A percentile compares a stretch with the other conserved stretches of the same genome.
Evolutionary conservation across 2,888 invertebrate genomes (phyloP).

Genomic region (Caenorhabditis sinica): DNA sequence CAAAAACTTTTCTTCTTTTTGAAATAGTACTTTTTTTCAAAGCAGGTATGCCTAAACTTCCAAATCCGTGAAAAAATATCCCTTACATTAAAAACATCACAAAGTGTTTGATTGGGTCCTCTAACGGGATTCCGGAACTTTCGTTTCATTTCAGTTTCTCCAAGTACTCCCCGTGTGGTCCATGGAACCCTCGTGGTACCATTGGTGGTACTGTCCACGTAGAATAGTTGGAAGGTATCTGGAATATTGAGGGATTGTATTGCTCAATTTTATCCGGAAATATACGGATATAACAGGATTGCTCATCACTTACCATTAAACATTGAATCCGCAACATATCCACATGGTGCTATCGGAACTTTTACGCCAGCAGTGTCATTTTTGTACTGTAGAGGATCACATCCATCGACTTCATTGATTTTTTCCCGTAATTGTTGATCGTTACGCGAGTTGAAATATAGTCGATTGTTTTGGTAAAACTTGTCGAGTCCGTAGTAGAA

Average conservation of each 20-base stretch:
- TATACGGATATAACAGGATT: too few species aligned
- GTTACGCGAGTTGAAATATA: slow-evolving; percentile 94
- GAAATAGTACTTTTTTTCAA: background rate
- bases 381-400: slow-evolving; percentile 68
- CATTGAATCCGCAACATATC: slow-evolving; percentile 98
- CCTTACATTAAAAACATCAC: slow-evolving; percentile 81
- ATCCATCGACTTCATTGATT: slow-evolving; percentile 87
- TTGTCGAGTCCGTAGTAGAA: slow-evolving; percentile 98
- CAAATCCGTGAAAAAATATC: too few species aligned
- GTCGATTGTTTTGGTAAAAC: slow-evolving; percentile 97
- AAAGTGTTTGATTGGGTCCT: slow-evolving; percentile 70
- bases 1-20: background rate
- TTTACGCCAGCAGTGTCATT: slow-evolving; percentile 54
- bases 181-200: slow-evolving; percentile 41
- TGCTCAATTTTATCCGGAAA: too few species aligned
- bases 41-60: too few species aligned
- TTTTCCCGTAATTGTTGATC: slow-evolving; percentile 90
- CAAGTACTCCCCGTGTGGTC: slow-evolving; percentile 88
- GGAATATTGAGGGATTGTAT: too few species aligned
- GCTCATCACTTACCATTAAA: slow-evolving; percentile 90
- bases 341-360: slow-evolving; percentile 93
- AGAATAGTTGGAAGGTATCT: slow-evolving; percentile 69
- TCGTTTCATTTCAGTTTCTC: slow-evolving; percentile 94
- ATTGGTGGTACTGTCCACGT: slow-evolving; percentile 19
- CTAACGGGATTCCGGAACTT: slow-evolving; percentile 93